Percentiles rank a stretch among this genome's conserved stretches.
Conservation (phyloP, 2,113 vertebrate species). For the Marcusenius ussheri region DNA sequence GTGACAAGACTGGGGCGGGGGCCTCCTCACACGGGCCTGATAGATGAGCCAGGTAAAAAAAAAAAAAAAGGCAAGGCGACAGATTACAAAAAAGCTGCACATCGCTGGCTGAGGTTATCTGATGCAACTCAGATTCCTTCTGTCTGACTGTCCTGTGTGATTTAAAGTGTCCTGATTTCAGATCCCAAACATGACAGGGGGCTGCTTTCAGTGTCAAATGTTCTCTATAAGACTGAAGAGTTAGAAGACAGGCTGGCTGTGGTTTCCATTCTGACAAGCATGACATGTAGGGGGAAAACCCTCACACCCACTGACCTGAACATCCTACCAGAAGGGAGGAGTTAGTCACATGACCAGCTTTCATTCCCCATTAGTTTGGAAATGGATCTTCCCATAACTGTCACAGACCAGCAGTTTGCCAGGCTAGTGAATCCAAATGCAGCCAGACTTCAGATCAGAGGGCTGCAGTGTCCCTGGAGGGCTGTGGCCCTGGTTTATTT, state of each 20-base stretch:
- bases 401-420: not conserved
- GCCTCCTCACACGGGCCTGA: slow-evolving; percentile 76
- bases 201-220: not conserved
- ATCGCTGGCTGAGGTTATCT: slow-evolving; percentile 19
- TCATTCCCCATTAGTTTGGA: not conserved
- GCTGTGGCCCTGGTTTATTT: not conserved
- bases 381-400: not conserved
- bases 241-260: not conserved
- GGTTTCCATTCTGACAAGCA: not conserved
- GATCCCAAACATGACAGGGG: not conserved
- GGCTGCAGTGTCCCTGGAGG: not conserved
- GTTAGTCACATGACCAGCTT: not conserved
- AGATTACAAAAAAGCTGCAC: slow-evolving; percentile 65
- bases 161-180: not conserved
- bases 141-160: not conserved
- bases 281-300: not conserved
- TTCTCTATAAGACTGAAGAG: not conserved
- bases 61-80: slow-evolving; percentile 81
- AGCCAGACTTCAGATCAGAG: not conserved
- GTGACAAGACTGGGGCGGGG: slow-evolving; percentile 69
- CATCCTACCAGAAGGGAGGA: not conserved
- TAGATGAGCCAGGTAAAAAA: slow-evolving; percentile 82
- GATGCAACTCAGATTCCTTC: not conserved
- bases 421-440: not conserved
- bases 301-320: not conserved